A percentile compares a stretch with the other conserved stretches of the same genome.
Evolutionary conservation across 1,140 invertebrate genomes (phyloP).

Genomic region (Drosophila chauvacae): DNA sequence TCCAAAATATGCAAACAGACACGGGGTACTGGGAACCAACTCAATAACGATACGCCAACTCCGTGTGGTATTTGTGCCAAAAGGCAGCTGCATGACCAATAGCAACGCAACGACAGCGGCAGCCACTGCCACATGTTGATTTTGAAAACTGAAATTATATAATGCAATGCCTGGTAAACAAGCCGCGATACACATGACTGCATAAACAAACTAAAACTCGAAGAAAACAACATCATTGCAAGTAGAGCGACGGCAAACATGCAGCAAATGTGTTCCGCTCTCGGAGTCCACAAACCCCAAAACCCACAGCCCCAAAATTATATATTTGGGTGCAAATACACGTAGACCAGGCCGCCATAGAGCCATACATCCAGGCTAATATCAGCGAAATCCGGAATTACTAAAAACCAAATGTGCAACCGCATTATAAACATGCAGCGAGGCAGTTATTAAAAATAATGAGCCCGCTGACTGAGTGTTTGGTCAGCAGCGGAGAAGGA

Average conservation of each 20-base stretch:
- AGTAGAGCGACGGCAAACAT: constrained; percentile 41
- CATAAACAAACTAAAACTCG: constrained; percentile 62
- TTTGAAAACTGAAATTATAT: constrained; percentile 75
- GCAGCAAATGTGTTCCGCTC: constrained; percentile 33
- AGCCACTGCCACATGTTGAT: constrained; percentile 70
- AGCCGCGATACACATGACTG: constrained; percentile 54
- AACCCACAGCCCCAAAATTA: constrained; percentile 23
- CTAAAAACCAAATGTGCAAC: constrained; percentile 70
- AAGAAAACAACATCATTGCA: constrained; percentile 76
- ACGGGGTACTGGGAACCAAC: constrained; percentile 16
- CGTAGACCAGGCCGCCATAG: constrained; percentile 6
- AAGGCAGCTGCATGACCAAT: constrained; percentile 32
- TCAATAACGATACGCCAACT: constrained; percentile 38
- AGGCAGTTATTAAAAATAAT: constrained; percentile 54
- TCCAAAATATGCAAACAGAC: constrained; percentile 36
- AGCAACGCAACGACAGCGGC: constrained; percentile 2
- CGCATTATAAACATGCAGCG: constrained; percentile 58
- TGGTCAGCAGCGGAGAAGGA: constrained; percentile 34
- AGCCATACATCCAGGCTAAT: constrained; percentile 20
- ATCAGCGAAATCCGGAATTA: constrained; percentile 65
- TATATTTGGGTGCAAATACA: constrained; percentile 21
- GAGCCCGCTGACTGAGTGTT: constrained; percentile 39
- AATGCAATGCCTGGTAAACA: constrained; percentile 75
- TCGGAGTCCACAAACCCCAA: constrained; percentile 24
- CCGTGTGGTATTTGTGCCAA: constrained; percentile 11